Evolutionary conservation across 2,797 vertebrate genomes (phyloP), one percentile per base, ranked within the genome.

Genomic region (Ceryle rudis): DNA sequence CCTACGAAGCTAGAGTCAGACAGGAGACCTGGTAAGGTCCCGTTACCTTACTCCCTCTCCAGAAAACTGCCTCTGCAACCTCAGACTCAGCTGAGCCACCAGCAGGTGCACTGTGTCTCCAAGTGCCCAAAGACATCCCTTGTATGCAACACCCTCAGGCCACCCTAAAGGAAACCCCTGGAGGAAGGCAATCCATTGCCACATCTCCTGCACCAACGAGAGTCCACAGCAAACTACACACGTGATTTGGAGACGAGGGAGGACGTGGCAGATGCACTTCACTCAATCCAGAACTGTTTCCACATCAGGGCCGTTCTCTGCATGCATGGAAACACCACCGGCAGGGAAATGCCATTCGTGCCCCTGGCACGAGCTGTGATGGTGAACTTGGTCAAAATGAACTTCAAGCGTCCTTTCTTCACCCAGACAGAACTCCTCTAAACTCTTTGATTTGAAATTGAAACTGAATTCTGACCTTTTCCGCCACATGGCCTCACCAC

Each of bases 301-400:
- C 35, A 23, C 8, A 7, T 51, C 77, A 74, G 70, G n/a, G 69
- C 17, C 44, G 33, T 31, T 90, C 47, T 67, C 49, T 31, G 20
- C n/a, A 33, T 16, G 35, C 37, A 25, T 10, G 19, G 20, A 28
- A 73, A 61, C 17, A 65, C 55, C 21, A 0, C 39, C 41, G 14
- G 25, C 64, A 51, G n/a, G 42, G 16, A 86, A 86, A 52, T 2
- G 8, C 41, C 26, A 14, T 62, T 61, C 0, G 0, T 61, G 54
- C 37, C 66, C 19, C 65, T 77, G 54, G 25, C n/a, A 61, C 1
- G 3, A 46, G 21, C 6, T 47, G 39, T 15, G 39, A 33, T 6
- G 41, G 17, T 62, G 54, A 77, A 33, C 13, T 70, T 25, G 17
- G 25, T 51, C 47, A 54, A 77, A 86, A 86, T 28, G 7, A 77